Evolutionary conservation across 2,797 vertebrate species (phyloP), one percentile per base, ranked within the genome.

Genomic region (Paramormyrops hopkinsi): DNA sequence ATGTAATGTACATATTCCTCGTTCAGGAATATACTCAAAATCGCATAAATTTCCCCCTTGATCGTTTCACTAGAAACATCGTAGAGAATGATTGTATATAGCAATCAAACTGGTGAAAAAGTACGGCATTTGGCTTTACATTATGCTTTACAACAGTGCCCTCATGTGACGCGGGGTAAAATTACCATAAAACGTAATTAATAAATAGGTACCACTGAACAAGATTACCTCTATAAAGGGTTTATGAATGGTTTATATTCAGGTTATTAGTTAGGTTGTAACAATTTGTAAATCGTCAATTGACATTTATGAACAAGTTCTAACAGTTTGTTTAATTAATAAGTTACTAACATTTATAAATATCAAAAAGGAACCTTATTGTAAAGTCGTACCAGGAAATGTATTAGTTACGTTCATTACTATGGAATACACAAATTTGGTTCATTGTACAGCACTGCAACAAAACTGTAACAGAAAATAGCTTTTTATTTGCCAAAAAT

Each of bases 141-240:
- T 54, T 86, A 3, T 86, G 25, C 50, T 51, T 54, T 86, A 33
- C 25, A 84, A 84, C 44, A 84, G 46, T 29, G 82, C 82, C 82
- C 82, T 84, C 82, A 0, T 54, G 84, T 86, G 50, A 17, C 1
- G 25, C 5, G 12, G n/a, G 25, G 14, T 54, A 33, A 54, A 7
- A 51, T 86, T 17, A 54, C 50, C 89, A 17, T 82, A 89, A 79
- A 79, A 79, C 6, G 82, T 87, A 88, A 79, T n/a, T 62, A 29
- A 29, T 48, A n/a, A 56, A 29, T 33, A 29, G 9, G 25, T 69
- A 25, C 62, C 25, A 25, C 2, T 62, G 6, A 25, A 25, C 56
- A 9, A 62, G 22, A 25, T 7, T 62, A 9, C 59, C 8, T 25
- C 33, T 33, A 69, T 33, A 4, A 29, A 69, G 1, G 11, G 22